Conservation (phyloP, 2,888 invertebrate species). For the Cryptophagus acutangulus region DNA sequence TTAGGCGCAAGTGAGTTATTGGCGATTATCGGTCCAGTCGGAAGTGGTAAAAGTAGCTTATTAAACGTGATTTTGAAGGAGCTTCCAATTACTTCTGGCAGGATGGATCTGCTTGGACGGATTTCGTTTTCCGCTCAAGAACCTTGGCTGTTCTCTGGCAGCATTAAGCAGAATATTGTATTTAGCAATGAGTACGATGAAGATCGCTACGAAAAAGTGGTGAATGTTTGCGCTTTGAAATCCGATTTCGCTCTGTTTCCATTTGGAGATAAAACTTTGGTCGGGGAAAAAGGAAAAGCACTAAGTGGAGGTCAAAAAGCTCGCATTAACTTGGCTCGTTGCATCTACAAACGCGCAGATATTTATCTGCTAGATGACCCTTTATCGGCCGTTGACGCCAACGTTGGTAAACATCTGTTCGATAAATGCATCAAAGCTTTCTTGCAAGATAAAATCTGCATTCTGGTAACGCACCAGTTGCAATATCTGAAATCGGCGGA, state of each 20-base stretch:
- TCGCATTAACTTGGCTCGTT: conserved; percentile 72
- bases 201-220: conserved; percentile 56
- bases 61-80: conserved; percentile 50
- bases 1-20: conserved; percentile 44
- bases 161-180: conserved; percentile 70
- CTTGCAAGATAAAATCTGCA: conserved; percentile 56
- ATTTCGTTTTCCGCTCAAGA: conserved; percentile 59
- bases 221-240: conserved; percentile 60
- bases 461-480: conserved; percentile 68
- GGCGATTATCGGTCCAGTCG: conserved; percentile 65
- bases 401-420: conserved; percentile 69
- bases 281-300: conserved; percentile 76
- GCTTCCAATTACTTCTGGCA: conserved; percentile 46
- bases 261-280: conserved; percentile 69
- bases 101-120: conserved; percentile 49
- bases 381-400: conserved; percentile 74
- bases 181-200: conserved; percentile 64
- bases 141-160: conserved; percentile 59
- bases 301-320: conserved; percentile 84
- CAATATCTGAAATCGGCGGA: conserved; percentile 51
- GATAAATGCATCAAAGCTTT: conserved; percentile 64
- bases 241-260: conserved; percentile 71
- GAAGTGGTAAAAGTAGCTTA: conserved; percentile 60
- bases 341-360: conserved; percentile 71
- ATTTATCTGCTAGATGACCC: conserved; percentile 79